A percentile compares a stretch with the other conserved stretches of the same genome.
phyloP scores from a whole-genome alignment of 2,888 invertebrate genomes.

The Aphidius colemani region DNA sequence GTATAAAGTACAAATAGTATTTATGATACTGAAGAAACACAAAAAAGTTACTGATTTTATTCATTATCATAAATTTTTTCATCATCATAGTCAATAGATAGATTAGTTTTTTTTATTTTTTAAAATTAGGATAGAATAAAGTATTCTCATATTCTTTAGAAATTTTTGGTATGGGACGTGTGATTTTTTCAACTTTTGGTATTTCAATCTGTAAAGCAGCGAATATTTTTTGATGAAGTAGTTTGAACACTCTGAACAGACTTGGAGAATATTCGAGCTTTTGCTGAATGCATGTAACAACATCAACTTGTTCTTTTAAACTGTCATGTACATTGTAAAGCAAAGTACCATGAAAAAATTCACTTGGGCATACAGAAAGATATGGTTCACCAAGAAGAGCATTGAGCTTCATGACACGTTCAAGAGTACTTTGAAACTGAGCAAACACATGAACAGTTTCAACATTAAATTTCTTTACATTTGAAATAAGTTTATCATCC shows the following conservation, averaged over 20 bases:
- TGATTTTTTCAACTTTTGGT: no score
- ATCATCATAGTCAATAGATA: no score
- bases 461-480: constrained; percentile 65
- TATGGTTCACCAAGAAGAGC: constrained; percentile 68
- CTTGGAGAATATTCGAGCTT: constrained; percentile 52
- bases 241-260: constrained; percentile 47
- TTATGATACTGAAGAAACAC: no score
- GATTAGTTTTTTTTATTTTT: no score
- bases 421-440: constrained; percentile 70
- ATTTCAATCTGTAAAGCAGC: no score
- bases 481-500: constrained; percentile 63
- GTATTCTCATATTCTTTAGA: no score
- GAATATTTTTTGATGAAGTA: constrained; percentile 34
- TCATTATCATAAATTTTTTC: no score
- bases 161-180: no score
- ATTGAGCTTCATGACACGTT: constrained; percentile 69
- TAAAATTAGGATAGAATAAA: no score
- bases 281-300: constrained; percentile 61
- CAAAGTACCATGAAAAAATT: constrained; percentile 76
- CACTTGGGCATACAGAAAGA: constrained; percentile 64
- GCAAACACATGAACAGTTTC: constrained; percentile 68
- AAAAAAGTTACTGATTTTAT: no score
- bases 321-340: constrained; percentile 73
- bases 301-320: constrained; percentile 65
- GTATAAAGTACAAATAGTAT: no score